Evolutionary conservation across 2,888 invertebrate species (phyloP).

Genomic region (Furcula furcula): DNA sequence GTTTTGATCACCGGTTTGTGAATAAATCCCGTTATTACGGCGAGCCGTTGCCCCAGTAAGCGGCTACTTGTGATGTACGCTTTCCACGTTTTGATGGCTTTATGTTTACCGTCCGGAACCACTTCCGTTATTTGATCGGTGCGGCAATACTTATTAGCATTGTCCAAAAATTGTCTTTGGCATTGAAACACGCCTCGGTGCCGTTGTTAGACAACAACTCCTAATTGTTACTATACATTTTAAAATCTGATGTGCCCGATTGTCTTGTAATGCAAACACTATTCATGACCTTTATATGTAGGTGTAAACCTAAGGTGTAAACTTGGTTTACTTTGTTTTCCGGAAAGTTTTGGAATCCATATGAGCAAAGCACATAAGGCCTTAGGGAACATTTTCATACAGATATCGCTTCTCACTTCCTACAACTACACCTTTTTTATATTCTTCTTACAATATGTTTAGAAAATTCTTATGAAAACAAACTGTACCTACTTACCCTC

Average conservation of each 20-base stretch:
- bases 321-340: too few relatives aligned
- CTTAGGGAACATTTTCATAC: too few relatives aligned
- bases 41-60: constrained; percentile 60
- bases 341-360: not conserved
- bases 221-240: not conserved
- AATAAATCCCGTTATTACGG: constrained; percentile 61
- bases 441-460: too few relatives aligned
- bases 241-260: not conserved
- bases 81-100: constrained; percentile 48
- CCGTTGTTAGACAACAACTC: not conserved
- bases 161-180: not conserved
- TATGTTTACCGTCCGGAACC: constrained; percentile 30
- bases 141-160: not conserved
- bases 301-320: too few relatives aligned
- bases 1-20: constrained; percentile 58
- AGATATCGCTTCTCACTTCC: too few relatives aligned
- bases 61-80: constrained; percentile 44
- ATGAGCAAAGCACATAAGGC: too few relatives aligned
- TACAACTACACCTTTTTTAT: too few relatives aligned
- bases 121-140: constrained; percentile 13
- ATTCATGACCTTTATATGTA: not conserved
- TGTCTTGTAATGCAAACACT: not conserved
- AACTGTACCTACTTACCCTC: too few relatives aligned
- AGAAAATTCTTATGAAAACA: too few relatives aligned
- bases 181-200: constrained; percentile 1